Base-by-base conservation (phyloP, 2,113 vertebrate genomes). In the Menidia beryllina region DNA sequence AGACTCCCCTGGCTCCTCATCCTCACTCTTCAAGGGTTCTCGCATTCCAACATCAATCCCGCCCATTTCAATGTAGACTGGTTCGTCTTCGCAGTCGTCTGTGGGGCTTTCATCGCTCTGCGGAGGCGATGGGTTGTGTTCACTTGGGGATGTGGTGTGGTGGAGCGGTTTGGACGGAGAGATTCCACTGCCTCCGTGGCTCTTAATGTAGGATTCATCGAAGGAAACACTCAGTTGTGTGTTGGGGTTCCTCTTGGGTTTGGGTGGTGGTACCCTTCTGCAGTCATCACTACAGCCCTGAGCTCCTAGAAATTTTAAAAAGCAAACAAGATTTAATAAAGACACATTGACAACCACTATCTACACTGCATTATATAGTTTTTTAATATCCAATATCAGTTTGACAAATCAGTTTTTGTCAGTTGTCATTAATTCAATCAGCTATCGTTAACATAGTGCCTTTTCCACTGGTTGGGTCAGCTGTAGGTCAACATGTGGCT, bases 61-160 rank as follows among this genome's bases (percentile, higher is more conserved):
- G 58, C 97, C 97, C 98, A 99, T 99, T 94, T 99, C 98, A 56
- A 99, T 99, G 89, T 99, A 99, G 82, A 99, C 96, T 1, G 98
- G 97, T 77, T 99, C 97, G 26, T 98, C 97, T 65, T 92, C 91
- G 49, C 96, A 96, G 77, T 97, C 97, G 73, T 89, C 91, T 2
- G 30, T 94, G 68, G 62, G 95, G 92, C 86, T 92, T 20, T 91
- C 91, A 2, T 91, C 87, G 8, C 89, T 90, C 53, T 96, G 96
- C 0, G 94, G 94, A 8, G 96, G 93, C 0, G 95, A 96, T 20
- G 92, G 23, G 68, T 83, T 82, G 66, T 93, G 94, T 51, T 95
- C 93, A 0, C 92, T 89, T 20, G 90, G 85, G 13, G 85, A 88
- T 41, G 59, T 72, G 49, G 75, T 74, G 38, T 84, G 69, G 51